Percentiles rank a stretch among this genome's conserved stretches.
These are phyloP conservation scores for Ceratothoa steindachneri DNA, from an alignment of 2,888 invertebrate genomes.

Conservation along the genomic window DNA sequence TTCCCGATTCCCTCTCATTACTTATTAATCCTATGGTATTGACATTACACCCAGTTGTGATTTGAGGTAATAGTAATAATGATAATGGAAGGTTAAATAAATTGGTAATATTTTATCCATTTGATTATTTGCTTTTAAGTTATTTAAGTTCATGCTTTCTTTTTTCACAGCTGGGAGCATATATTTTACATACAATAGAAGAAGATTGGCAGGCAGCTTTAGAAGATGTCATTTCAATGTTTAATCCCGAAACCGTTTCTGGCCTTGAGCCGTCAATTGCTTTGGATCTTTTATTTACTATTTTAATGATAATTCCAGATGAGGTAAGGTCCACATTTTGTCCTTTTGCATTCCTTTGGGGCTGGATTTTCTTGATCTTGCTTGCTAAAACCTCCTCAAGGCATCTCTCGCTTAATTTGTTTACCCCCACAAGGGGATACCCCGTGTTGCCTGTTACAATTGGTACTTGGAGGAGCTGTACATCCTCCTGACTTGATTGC, in stretches of 20 bases:
- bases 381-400: neutral
- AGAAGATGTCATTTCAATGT: conserved; percentile 40
- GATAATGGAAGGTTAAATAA: too few relatives aligned
- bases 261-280: conserved; percentile 37
- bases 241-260: conserved; percentile 41
- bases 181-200: conserved; percentile 41
- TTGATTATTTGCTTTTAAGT: too few relatives aligned
- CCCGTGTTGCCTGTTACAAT: too few relatives aligned
- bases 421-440: too few relatives aligned
- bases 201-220: conserved; percentile 42
- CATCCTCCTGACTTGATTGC: too few relatives aligned
- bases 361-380: neutral
- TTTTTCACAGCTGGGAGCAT: conserved; percentile 34
- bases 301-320: conserved; percentile 43
- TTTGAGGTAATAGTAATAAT: too few relatives aligned
- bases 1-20: too few relatives aligned
- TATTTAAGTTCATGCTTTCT: too few relatives aligned
- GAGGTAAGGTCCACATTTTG: conserved; percentile 21
- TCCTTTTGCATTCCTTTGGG: neutral
- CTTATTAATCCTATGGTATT: too few relatives aligned
- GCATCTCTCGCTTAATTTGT: neutral
- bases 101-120: too few relatives aligned
- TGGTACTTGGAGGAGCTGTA: too few relatives aligned
- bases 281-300: conserved; percentile 33
- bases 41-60: too few relatives aligned